Percentiles rank a stretch among this genome's conserved stretches.
phyloP scores from a whole-genome alignment of 2,797 vertebrate genomes.

The Rhinichthys osculus region DNA sequence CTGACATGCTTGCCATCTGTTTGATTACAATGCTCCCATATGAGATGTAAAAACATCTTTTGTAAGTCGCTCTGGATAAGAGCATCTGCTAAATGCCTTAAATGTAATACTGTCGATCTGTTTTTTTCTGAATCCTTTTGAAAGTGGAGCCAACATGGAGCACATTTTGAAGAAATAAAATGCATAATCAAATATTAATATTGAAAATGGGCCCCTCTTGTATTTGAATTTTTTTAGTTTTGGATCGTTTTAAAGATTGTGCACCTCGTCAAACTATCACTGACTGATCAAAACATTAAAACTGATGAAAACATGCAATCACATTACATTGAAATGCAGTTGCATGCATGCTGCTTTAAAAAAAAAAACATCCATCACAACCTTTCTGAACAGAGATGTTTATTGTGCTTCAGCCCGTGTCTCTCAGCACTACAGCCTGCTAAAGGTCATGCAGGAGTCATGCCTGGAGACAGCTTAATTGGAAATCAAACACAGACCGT shows the following conservation, averaged over 20 bases:
- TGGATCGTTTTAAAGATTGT: background rate
- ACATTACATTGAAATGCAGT: conserved; percentile 22
- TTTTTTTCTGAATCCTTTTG: background rate
- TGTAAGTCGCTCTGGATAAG: background rate
- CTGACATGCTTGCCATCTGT: background rate
- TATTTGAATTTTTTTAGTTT: background rate
- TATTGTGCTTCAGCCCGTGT: background rate
- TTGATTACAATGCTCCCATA: background rate
- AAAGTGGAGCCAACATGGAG: background rate
- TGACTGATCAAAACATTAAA: no score
- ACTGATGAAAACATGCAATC: no score
- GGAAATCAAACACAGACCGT: conserved; percentile 56
- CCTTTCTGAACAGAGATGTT: conserved; percentile 6
- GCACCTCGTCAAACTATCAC: background rate
- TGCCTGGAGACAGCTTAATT: conserved; percentile 54
- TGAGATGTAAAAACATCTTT: background rate
- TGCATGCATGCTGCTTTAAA: background rate
- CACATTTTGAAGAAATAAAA: background rate
- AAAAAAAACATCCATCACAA: conserved; percentile 1
- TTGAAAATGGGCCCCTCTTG: background rate
- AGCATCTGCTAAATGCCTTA: background rate
- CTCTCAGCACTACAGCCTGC: background rate
- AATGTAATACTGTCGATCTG: background rate
- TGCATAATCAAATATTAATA: background rate
- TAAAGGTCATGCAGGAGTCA: conserved; percentile 33